Evolutionary conservation across 2,797 vertebrate species (phyloP).

Genomic region (Setipinna tenuifilis): DNA sequence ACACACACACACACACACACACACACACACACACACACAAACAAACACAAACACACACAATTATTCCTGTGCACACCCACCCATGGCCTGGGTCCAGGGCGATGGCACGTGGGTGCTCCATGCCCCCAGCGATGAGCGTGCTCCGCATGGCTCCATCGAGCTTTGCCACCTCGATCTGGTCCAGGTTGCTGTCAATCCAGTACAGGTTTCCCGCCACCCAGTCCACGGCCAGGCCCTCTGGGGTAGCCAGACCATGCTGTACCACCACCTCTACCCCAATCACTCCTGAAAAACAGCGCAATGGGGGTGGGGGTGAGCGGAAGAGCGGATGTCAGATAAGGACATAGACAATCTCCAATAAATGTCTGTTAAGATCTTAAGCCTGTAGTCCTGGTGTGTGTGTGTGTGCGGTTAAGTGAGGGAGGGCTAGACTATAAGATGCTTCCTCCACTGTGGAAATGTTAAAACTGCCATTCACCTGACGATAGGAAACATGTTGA

Average conservation of each 20-base stretch:
- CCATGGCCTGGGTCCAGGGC: slow-evolving; percentile 86
- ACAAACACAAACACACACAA: no score
- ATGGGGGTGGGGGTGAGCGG: no score
- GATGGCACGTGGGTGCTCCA: slow-evolving; percentile 87
- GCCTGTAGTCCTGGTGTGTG: background rate
- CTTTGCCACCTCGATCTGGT: slow-evolving; percentile 88
- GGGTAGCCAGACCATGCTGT: slow-evolving; percentile 85
- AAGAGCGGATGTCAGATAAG: background rate
- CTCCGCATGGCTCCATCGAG: slow-evolving; percentile 81
- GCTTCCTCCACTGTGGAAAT: background rate
- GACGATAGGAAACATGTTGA: background rate
- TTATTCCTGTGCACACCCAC: slow-evolving; percentile 57
- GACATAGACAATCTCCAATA: background rate
- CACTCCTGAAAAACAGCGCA: slow-evolving; percentile 70
- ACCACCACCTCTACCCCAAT: slow-evolving; percentile 82
- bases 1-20: background rate
- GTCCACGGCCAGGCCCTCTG: slow-evolving; percentile 86
- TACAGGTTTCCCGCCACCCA: slow-evolving; percentile 89
- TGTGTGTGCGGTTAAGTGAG: no score
- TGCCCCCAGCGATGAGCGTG: slow-evolving; percentile 83
- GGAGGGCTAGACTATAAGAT: background rate
- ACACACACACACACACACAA: background rate
- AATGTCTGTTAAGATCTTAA: no score
- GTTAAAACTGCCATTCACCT: background rate
- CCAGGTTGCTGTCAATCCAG: slow-evolving; percentile 89